Evolutionary conservation across 1,140 invertebrate species (phyloP), one percentile per base, ranked within the genome.

Genomic region (Argopecten irradians): DNA sequence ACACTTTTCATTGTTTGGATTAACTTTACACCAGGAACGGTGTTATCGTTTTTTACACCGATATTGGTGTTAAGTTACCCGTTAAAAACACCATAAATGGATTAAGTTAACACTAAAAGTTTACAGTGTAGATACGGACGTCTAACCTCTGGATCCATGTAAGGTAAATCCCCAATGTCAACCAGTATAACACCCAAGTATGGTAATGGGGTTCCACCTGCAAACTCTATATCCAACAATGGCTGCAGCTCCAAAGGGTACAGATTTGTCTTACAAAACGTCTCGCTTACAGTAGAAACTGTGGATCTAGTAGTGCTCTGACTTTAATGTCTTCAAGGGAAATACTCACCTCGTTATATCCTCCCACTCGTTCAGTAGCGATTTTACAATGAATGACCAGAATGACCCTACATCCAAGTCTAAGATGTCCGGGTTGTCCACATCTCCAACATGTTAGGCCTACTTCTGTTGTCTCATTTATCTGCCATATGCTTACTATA

Each of bases 191-290:
- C 86, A 11, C 88, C 84, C 28, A 86, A 9, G n/a, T 89, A 89
- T 2, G 84, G 88, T 34, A 89, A 28, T 14, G 39, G 71, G 11
- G 85, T 55, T 1, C 85, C 88, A 39, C 86, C 71, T 13, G 84
- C 87, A 88, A 84, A 88, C n/a, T 88, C 87, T 22, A 88, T 88
- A 82, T 39, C 55, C 22, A 86, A 35, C 13, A 88, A 28, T 43
- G 87, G 33, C 16, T 85, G 43, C 1, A 88, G 28, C 19, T 55
- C n/a, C 34, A 34, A 86, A 39, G 16, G 87, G 46, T 34, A 16
- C 71, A 33, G 36, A 85, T 71, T 13, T 86, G 84, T 89, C 86
- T 35, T 22, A 36, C 34, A 89, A 22, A 86, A 89, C 0, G 32
- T 43, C 0, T 86, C 22, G 28, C 88, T 88, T 16, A 88, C 34